Evolutionary conservation across 2,113 vertebrate species (phyloP).

Genomic region (Dasypus novemcinctus): DNA sequence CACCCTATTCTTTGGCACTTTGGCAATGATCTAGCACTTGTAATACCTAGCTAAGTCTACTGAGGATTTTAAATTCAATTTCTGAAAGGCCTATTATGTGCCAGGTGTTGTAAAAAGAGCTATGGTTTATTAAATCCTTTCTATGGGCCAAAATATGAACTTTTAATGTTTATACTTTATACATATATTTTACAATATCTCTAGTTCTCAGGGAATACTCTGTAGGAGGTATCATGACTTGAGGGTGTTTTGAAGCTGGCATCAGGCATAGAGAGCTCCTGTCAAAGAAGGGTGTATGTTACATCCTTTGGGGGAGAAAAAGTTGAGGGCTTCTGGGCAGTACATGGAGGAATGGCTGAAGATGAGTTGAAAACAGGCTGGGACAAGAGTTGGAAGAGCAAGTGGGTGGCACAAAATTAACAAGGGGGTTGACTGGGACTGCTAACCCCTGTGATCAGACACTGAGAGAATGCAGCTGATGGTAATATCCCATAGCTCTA

Average conservation of each 20-base stretch:
- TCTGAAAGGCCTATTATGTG: neutral
- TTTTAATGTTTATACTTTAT: neutral
- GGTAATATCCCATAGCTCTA: fast-evolving
- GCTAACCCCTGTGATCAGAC: fast-evolving
- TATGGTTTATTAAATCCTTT: neutral
- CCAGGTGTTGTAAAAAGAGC: neutral
- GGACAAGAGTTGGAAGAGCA: neutral
- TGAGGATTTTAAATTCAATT: neutral
- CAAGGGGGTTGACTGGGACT: neutral
- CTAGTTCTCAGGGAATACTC: neutral
- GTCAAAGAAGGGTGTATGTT: neutral
- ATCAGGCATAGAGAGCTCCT: neutral
- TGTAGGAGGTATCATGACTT: neutral
- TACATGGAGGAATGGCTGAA: neutral
- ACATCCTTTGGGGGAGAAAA: neutral
- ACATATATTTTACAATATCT: neutral
- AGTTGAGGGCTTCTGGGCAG: neutral
- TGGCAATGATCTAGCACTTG: neutral
- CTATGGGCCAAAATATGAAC: neutral
- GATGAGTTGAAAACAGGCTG: neutral
- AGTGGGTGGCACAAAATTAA: too few relatives aligned
- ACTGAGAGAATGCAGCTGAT: neutral
- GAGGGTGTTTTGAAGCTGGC: too few relatives aligned
- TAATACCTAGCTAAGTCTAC: neutral
- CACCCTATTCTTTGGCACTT: neutral